Evolutionary conservation across 2,888 invertebrate genomes (phyloP).

Genomic region (Melanostoma mellinum): DNA sequence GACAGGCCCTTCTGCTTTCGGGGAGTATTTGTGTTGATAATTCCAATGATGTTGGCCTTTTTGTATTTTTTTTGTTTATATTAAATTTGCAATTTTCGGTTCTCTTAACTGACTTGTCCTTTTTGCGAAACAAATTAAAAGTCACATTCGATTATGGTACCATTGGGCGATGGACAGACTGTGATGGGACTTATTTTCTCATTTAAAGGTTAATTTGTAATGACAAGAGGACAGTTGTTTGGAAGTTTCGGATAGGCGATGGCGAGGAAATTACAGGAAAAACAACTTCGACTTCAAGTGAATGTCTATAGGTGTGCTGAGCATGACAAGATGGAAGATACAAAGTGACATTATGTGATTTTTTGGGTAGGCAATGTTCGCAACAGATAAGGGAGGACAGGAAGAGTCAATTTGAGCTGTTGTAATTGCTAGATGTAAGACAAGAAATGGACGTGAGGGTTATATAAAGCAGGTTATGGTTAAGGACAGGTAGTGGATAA

Average conservation of each 20-base stretch:
- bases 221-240: constrained; percentile 2
- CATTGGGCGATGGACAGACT: constrained; percentile 32
- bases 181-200: constrained; percentile 47
- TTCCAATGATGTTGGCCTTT: constrained; percentile 5
- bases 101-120: constrained; percentile 2
- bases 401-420: too few species aligned
- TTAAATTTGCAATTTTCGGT: constrained; percentile 36
- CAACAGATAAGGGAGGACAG: too few species aligned
- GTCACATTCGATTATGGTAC: constrained; percentile 67
- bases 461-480: too few species aligned
- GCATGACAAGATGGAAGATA: too few species aligned
- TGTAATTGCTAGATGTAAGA: too few species aligned
- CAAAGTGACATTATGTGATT: too few species aligned
- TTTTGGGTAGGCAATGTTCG: too few species aligned
- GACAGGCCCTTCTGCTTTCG: neutral
- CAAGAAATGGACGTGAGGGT: too few species aligned
- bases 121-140: constrained; percentile 51
- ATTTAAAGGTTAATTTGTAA: constrained; percentile 58
- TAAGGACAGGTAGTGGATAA: too few species aligned
- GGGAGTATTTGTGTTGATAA: neutral
- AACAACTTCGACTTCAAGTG: too few species aligned
- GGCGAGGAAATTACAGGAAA: too few species aligned
- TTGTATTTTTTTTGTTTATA: constrained; percentile 5
- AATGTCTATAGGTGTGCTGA: too few species aligned
- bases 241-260: neutral